A percentile compares a stretch with the other conserved stretches of the same genome.
phyloP scores from a whole-genome alignment of 2,797 vertebrate genomes.

The Centroberyx gerrardi region DNA sequence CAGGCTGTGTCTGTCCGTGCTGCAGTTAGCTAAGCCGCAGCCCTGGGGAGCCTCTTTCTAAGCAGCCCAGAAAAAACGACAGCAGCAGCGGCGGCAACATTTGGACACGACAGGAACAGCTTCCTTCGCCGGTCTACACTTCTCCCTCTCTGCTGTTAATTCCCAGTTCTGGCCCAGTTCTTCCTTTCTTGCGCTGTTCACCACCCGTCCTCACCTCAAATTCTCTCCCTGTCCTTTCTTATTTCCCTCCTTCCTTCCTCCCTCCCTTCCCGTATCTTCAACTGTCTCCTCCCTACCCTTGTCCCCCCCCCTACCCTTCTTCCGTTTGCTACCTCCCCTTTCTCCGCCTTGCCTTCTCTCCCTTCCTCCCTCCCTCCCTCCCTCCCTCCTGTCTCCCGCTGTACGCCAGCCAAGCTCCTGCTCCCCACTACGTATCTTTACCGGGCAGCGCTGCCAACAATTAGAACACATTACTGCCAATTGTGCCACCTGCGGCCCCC shows the following conservation, averaged over 20 bases:
- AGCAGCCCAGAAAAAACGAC: conserved; percentile 61
- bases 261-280: conserved; percentile 15
- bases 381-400: conserved; percentile 50
- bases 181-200: not conserved
- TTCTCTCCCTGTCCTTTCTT: conserved; percentile 5
- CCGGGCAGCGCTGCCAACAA: conserved; percentile 82
- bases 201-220: conserved; percentile 8
- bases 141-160: conserved; percentile 32
- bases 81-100: conserved; percentile 65
- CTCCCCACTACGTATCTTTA: conserved; percentile 81
- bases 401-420: conserved; percentile 67
- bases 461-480: conserved; percentile 88
- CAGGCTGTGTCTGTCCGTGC: conserved; percentile 54
- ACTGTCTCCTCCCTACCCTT: not conserved
- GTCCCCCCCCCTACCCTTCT: not conserved
- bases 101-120: conserved; percentile 58
- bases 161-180: not conserved
- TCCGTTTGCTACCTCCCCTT: not conserved
- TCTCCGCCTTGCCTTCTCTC: conserved; percentile 19
- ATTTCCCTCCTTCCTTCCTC: not conserved
- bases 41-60: conserved; percentile 68
- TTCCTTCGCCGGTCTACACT: conserved; percentile 46
- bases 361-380: conserved; percentile 9
- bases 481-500: conserved; percentile 85
- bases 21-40: conserved; percentile 67